Base-by-base conservation (phyloP, 2,888 invertebrate genomes). In the Pseudococcus viburni region DNA sequence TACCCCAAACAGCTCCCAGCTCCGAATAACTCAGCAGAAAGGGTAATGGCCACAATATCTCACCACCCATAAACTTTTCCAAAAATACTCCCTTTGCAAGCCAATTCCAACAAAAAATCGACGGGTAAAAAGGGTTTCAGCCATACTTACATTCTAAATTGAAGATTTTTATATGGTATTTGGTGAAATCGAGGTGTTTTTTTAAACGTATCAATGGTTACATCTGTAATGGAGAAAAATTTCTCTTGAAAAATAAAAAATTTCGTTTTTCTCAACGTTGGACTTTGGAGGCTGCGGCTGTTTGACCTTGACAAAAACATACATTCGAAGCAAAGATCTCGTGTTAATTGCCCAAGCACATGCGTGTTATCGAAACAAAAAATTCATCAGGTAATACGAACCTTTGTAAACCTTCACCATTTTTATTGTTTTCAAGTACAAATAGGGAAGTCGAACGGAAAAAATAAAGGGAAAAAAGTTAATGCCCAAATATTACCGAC, bases 301-400 rank as follows among this genome's bases (percentile, higher is more conserved):
- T 80, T 80, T 80, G 80, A 80, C 80, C 80, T 80, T 80, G 80
- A 80, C 80, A 26, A 80, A 80, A 80, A 80, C 80, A 42, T 73
- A 59, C 33, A 73, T 33, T 12, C 68, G 68, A 64, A 73, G 59
- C 55, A 46, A 5, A 17, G n/a, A n/a, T 7, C 19, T 59, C 19
- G 1, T 59, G 19, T 73, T 73, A 73, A 15, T 73, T 8, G 7
- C 8, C 33, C 0, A 39, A 80, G 80, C 80, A 19, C 80, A 80
- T 80, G 80, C 80, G 80, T 80, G 42, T 80, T 80, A 80, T 5
- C 7, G 17, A 55, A 17, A 15, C 0, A 55, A 59, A 59, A n/a
- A n/a, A 59, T 4, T 59, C 17, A 17, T 42, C 42, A 19, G 80
- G 42, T 80, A 77, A 64, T 73, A 73, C 80, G 39, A 80, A 80